Evolutionary conservation across 1,140 invertebrate species (phyloP), one percentile per base, ranked within the genome.

Genomic region (Euura lappo): DNA sequence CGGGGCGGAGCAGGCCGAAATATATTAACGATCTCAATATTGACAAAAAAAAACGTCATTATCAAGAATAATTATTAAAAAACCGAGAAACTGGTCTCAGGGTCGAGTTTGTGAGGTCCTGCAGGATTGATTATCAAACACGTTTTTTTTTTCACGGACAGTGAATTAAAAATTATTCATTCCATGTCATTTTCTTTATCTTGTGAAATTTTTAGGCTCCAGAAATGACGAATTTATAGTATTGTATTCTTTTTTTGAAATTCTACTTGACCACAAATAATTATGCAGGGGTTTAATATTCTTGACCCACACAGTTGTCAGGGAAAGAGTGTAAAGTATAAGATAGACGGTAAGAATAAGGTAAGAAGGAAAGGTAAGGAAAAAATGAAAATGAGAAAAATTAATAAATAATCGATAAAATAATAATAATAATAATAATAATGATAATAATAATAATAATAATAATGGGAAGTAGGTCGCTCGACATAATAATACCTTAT

Each of bases 391-490:
- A 60, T 60, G n/a, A 60, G 51, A 60, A 60, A 60, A 60, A 60
- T 10, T n/a, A 2, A 60, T n/a, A n/a, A 60, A 60, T 60, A 60
- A 60, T 60, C 8, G 11, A 60, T 5, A 60, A 60, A 10, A 60
- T 28, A 28, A 28, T 28, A 28, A 28, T 28, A 67, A n/a, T 44
- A 69, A 66, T 44, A 69, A 66, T 72, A 72, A 44, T 65, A 66
- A 44, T 42, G 45, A 44, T 72, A 46, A 47, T 70, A 60, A 6
- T 71, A 44, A 7, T 72, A 44, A 44, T 51, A 43, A 72, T 68
- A 65, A 68, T 68, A 69, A 68, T 66, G 71, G 11, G 13, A 60
- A 45, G 71, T 72, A 72, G 71, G 71, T 72, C 71, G 65, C 71
- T 72, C 71, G 65, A 72, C 71, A 69, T 69, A 42, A 11, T 60